These are phyloP conservation scores for Falcaria lacertinaria DNA, from an alignment of 2,888 invertebrate genomes.

Conservation along the genomic window DNA sequence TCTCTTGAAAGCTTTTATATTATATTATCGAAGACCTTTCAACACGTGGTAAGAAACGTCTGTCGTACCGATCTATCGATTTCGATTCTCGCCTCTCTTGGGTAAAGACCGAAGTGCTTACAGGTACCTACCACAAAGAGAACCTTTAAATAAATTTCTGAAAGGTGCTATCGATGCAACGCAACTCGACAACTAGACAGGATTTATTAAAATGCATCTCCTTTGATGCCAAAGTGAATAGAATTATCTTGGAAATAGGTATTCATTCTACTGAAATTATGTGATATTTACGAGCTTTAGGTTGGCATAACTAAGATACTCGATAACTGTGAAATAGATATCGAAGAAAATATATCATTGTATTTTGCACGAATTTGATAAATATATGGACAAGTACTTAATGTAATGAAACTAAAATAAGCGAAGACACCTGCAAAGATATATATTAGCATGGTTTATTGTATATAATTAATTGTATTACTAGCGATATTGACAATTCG, in stretches of 20 bases:
- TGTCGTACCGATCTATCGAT: conserved; percentile 69
- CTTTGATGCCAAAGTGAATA: neutral
- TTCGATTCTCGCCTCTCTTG: conserved; percentile 61
- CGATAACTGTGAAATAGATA: no score
- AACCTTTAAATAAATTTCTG: conserved; percentile 39
- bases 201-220: neutral
- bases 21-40: conserved; percentile 76
- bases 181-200: conserved; percentile 11
- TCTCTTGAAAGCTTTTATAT: conserved; percentile 79
- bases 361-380: no score
- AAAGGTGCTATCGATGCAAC: conserved; percentile 36
- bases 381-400: no score
- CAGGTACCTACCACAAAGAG: conserved; percentile 34
- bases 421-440: no score
- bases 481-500: no score
- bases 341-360: no score
- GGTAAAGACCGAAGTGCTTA: conserved; percentile 42
- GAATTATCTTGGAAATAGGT: neutral
- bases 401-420: no score
- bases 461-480: no score
- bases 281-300: no score
- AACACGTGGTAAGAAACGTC: conserved; percentile 70
- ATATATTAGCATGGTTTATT: no score
- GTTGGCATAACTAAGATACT: no score
- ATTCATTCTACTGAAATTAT: no score